phyloP scores from a whole-genome alignment of 2,888 invertebrate genomes.

The Merodon equestris region DNA sequence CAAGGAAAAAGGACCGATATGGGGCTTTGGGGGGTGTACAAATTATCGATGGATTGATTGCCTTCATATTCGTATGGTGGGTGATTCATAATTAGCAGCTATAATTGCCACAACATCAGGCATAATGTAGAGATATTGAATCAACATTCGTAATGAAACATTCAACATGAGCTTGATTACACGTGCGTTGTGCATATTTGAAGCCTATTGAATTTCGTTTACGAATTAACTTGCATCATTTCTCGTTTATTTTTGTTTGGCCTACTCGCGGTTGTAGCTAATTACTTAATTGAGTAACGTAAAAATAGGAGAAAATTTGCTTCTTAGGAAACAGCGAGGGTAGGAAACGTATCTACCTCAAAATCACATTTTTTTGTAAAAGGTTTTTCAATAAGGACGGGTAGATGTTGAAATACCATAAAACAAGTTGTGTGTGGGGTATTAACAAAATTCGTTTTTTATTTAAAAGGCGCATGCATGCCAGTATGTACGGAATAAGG shows the following conservation, averaged over 20 bases:
- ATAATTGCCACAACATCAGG: slow-evolving; percentile 30
- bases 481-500: no score
- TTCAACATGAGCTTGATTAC: not conserved
- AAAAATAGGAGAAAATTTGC: not conserved
- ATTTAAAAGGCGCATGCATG: no score
- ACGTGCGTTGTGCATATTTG: not conserved
- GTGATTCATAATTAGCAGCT: slow-evolving; percentile 33
- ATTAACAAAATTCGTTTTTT: no score
- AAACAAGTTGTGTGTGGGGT: no score
- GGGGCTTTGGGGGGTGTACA: slow-evolving; percentile 31
- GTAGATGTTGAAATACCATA: no score
- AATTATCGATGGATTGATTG: slow-evolving; percentile 25
- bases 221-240: not conserved
- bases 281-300: slow-evolving; percentile 22
- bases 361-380: no score
- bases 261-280: slow-evolving; percentile 13
- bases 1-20: not conserved
- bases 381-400: no score
- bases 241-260: slow-evolving; percentile 1
- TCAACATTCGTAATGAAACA: slow-evolving; percentile 42
- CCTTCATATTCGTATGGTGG: slow-evolving; percentile 2
- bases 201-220: not conserved
- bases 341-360: no score
- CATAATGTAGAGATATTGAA: slow-evolving; percentile 24
- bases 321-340: no score